Base-by-base conservation (phyloP, 1,140 invertebrate species). In the Pseudomyrmex pallidus region DNA sequence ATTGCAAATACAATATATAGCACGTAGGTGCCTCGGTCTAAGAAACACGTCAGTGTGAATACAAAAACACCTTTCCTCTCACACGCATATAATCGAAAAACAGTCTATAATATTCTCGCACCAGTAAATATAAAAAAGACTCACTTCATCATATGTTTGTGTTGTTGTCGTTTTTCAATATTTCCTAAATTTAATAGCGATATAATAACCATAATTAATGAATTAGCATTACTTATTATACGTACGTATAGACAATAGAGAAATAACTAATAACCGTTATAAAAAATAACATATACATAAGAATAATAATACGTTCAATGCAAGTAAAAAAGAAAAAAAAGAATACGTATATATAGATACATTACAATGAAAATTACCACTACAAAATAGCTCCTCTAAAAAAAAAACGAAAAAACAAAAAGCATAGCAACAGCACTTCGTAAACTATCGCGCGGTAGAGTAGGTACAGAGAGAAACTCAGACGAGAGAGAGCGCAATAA, bases 171-270 rank as follows among this genome's bases (percentile, higher is more conserved):
- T 35, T 35, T 35, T 35, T 35, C 35, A 35, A 35, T 35, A 35
- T 35, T 35, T 35, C 35, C 35, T 35, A 35, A 35, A 68, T 35
- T 48, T 70, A 68, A 68, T 89, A 89, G 85, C 68, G 72, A 84
- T 80, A 85, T 83, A 85, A 61, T 48, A 89, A 83, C 73, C 76
- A 82, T 83, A 78, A 80, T 83, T 67, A 80, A 85, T 83, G 57
- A 70, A 67, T 35, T 73, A 74, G 61, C 54, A 77, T 83, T 73
- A 56, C 83, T 87, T 86, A 85, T 74, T 68, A 68, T 83, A 82
- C 20, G 57, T 87, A 82, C 77, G 82, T 66, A 83, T 61, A 82
- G 44, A 76, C 82, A 82, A 76, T 88, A 87, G 63, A 70, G 44
- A 80, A 82, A 85, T 84, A 78, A 59, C 66, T 78, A 74, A 84